A percentile compares a stretch with the other conserved stretches of the same genome.
Evolutionary conservation across 2,113 vertebrate species (phyloP).

Genomic region (Toxotes jaculatrix): DNA sequence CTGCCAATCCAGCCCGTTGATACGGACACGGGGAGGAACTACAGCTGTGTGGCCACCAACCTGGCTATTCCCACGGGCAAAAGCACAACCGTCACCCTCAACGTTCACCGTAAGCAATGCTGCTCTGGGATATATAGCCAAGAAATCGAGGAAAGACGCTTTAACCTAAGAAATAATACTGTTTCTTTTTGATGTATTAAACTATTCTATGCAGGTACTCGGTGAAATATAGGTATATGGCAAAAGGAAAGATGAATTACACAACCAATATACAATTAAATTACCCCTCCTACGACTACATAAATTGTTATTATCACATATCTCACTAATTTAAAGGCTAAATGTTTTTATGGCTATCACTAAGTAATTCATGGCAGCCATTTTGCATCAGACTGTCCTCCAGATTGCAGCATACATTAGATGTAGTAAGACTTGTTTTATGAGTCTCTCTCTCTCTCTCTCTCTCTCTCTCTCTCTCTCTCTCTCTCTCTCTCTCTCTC

Average conservation of each 20-base stretch:
- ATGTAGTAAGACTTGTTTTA: conserved; percentile 21
- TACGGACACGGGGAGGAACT: conserved; percentile 91
- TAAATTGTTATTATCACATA: not conserved
- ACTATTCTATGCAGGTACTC: not conserved
- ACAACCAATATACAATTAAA: not conserved
- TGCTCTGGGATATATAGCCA: not conserved
- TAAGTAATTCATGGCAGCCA: conserved; percentile 50
- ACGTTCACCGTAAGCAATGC: conserved; percentile 91
- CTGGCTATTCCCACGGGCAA: conserved; percentile 88
- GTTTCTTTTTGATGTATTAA: too few species aligned
- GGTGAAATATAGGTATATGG: not conserved
- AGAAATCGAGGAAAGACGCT: not conserved
- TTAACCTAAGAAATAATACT: not conserved
- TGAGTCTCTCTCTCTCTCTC: conserved; percentile 16
- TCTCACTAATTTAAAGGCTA: not conserved
- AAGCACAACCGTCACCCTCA: conserved; percentile 90
- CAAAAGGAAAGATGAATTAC: not conserved
- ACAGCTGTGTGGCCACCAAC: conserved; percentile 90
- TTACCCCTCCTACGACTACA: not conserved
- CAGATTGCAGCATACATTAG: conserved; percentile 44
- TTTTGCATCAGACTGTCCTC: conserved; percentile 41
- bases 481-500: conserved; percentile 13
- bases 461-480: conserved; percentile 11
- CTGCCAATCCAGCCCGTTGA: conserved; percentile 90
- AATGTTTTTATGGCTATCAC: conserved; percentile 31